These are phyloP conservation scores for Elachura formosa DNA, from an alignment of 2,113 vertebrate species.

Conservation along the genomic window DNA sequence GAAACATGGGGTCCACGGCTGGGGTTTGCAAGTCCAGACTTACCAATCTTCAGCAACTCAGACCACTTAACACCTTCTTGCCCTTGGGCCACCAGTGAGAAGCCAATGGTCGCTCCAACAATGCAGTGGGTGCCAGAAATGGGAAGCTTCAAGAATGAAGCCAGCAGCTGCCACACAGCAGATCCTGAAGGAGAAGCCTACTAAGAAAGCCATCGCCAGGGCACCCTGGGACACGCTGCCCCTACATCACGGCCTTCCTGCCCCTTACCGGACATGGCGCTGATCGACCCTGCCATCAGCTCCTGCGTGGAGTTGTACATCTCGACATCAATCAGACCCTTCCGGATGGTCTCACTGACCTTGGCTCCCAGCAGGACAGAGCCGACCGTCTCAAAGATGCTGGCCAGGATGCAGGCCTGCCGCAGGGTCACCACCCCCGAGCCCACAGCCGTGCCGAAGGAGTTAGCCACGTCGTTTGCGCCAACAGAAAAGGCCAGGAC, in stretches of 20 bases:
- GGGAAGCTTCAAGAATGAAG: constrained; percentile 94
- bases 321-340: constrained; percentile 85
- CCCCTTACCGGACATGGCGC: constrained; percentile 91
- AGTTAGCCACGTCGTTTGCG: constrained; percentile 97
- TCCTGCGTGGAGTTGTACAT: constrained; percentile 78
- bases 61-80: constrained; percentile 88
- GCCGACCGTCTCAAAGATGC: constrained; percentile 91
- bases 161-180: constrained; percentile 91
- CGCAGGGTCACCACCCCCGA: constrained; percentile 90
- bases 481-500: constrained; percentile 94
- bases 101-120: constrained; percentile 93
- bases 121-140: constrained; percentile 98
- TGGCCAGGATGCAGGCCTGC: constrained; percentile 90
- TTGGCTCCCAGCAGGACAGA: constrained; percentile 92
- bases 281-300: constrained; percentile 88
- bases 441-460: constrained; percentile 94
- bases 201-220: not conserved
- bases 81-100: constrained; percentile 87
- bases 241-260: no score
- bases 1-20: accelerated
- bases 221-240: accelerated
- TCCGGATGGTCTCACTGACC: constrained; percentile 95
- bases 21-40: no score
- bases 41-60: constrained; percentile 90
- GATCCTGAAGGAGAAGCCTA: constrained; percentile 75